A percentile compares a stretch with the other conserved stretches of the same genome.
These are phyloP conservation scores for Apocrypta bakeri DNA, from an alignment of 1,140 invertebrate genomes.

Conservation along the genomic window DNA sequence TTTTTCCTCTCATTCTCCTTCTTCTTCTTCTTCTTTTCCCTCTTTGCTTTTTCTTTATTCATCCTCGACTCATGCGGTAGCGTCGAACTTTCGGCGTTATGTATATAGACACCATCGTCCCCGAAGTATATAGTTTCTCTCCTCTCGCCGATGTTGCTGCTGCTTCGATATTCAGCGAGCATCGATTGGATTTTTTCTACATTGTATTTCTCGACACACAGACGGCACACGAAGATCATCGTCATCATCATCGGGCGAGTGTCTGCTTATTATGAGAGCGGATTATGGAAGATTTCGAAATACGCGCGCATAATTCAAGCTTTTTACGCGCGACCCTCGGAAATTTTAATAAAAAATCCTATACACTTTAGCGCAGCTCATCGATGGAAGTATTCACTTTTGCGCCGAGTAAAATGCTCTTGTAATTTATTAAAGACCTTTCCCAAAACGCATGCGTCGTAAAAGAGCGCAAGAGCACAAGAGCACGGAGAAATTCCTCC, in stretches of 20 bases:
- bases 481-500: slow-evolving; percentile 4
- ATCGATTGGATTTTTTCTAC: slow-evolving; percentile 25
- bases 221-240: not conserved
- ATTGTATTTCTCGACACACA: not conserved
- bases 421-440: slow-evolving; percentile 44
- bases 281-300: not conserved
- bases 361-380: slow-evolving; percentile 37
- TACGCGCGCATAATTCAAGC: not conserved
- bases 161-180: not conserved
- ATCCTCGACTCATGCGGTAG: not conserved
- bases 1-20: slow-evolving; percentile 31
- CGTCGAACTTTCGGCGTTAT: slow-evolving; percentile 31
- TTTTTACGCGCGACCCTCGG: not conserved
- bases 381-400: slow-evolving; percentile 43
- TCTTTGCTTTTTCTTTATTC: slow-evolving; percentile 38
- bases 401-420: not conserved
- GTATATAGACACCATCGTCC: not conserved
- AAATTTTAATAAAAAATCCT: slow-evolving; percentile 42
- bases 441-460: slow-evolving; percentile 13
- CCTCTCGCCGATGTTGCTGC: not conserved
- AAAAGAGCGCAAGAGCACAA: not conserved
- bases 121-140: slow-evolving; percentile 7
- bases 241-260: not conserved
- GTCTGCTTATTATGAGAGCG: not conserved
- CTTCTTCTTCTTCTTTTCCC: slow-evolving; percentile 11